These are phyloP conservation scores for Callosobruchus maculatus DNA, from an alignment of 2,888 invertebrate species.

Conservation along the genomic window DNA sequence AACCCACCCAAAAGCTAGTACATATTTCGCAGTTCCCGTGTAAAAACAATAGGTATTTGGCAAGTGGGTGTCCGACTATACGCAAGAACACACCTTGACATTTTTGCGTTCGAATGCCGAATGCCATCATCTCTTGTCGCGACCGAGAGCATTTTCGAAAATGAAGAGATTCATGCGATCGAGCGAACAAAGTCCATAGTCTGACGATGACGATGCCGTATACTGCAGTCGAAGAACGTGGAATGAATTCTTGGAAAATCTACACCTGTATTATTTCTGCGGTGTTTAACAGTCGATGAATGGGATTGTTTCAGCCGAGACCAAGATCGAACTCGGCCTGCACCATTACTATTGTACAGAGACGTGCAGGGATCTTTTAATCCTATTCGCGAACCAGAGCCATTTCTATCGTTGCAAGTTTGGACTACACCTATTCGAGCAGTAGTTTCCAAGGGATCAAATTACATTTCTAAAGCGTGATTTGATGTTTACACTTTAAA, in stretches of 20 bases:
- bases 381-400: too few relatives aligned
- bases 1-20: not conserved
- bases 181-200: not conserved
- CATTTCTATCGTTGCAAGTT: too few relatives aligned
- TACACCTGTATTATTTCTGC: not conserved
- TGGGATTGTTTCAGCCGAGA: not conserved
- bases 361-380: not conserved
- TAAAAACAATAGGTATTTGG: not conserved
- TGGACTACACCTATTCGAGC: too few relatives aligned
- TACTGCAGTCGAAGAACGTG: not conserved
- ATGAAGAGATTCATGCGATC: not conserved
- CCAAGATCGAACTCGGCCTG: not conserved
- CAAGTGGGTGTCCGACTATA: not conserved
- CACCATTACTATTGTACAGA: not conserved
- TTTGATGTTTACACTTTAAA: too few relatives aligned
- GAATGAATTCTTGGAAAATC: not conserved
- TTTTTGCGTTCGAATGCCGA: not conserved
- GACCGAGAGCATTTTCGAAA: not conserved
- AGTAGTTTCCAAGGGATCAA: too few relatives aligned
- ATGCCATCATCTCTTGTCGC: not conserved
- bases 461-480: too few relatives aligned
- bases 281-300: not conserved
- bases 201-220: not conserved
- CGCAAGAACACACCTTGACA: not conserved
- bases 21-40: not conserved